A percentile compares a stretch with the other conserved stretches of the same genome.
Conservation (phyloP, 1,140 invertebrate species). For the Pseudomyrmex sp. region DNA sequence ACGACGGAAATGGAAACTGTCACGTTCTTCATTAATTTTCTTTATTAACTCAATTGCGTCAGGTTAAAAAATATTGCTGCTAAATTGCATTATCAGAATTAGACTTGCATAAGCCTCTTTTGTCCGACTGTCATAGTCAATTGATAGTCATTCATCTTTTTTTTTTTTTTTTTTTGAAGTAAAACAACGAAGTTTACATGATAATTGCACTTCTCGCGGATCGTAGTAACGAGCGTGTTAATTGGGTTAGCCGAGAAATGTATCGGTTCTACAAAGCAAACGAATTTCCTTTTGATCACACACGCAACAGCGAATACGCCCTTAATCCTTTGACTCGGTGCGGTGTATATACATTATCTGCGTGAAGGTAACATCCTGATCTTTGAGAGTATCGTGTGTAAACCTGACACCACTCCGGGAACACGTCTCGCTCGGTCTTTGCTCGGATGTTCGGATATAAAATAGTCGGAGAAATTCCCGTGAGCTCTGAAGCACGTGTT, state of each 20-base stretch:
- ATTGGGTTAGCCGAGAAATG: conserved; percentile 8
- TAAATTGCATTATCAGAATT: not conserved
- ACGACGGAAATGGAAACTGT: not conserved
- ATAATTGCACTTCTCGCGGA: not conserved
- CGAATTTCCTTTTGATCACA: conserved; percentile 1
- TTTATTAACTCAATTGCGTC: conserved; percentile 7
- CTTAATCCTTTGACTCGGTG: conserved; percentile 16
- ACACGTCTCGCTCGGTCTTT: not conserved
- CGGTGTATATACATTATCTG: conserved; percentile 30
- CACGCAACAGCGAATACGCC: not conserved
- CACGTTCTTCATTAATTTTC: not conserved
- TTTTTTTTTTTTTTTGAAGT: not conserved
- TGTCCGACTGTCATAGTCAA: not conserved
- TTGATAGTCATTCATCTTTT: conserved; percentile 8
- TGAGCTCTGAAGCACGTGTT: not conserved
- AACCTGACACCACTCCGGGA: not conserved
- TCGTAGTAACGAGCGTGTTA: not conserved
- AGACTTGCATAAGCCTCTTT: not conserved
- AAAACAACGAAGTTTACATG: not conserved
- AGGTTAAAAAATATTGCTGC: not conserved
- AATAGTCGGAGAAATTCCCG: conserved; percentile 5
- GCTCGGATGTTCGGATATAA: conserved; percentile 20
- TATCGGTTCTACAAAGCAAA: not conserved
- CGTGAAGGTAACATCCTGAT: conserved; percentile 25
- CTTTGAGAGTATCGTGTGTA: conserved; percentile 33